Percentiles rank a stretch among this genome's conserved stretches.
Conservation (phyloP, 2,888 invertebrate genomes). For the Phaedon cochleariae region DNA sequence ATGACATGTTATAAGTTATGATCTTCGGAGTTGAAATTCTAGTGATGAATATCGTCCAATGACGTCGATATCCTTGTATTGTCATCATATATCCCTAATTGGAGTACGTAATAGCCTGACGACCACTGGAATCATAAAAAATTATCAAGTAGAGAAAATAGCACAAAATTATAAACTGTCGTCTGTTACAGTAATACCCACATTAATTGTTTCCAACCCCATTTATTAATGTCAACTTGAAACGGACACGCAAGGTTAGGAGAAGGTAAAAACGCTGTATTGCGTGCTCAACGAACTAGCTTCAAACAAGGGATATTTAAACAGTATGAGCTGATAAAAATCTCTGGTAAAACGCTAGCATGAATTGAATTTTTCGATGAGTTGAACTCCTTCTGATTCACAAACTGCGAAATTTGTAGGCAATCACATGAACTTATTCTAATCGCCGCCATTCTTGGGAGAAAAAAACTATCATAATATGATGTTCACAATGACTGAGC, state of each 20-base stretch:
- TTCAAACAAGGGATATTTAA: slow-evolving; percentile 7
- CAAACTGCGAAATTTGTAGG: no score
- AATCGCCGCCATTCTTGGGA: no score
- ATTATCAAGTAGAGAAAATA: background rate
- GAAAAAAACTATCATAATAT: no score
- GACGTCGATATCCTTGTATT: no score
- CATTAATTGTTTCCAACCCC: slow-evolving; percentile 25
- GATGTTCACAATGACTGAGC: no score
- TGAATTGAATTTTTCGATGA: background rate
- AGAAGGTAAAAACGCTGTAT: slow-evolving; percentile 20
- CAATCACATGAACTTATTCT: no score
- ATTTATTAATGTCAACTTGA: slow-evolving; percentile 29
- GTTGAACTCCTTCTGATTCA: no score
- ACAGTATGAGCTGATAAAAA: background rate
- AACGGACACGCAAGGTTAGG: slow-evolving; percentile 21
- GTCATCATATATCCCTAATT: no score
- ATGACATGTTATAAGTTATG: no score
- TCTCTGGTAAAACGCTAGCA: background rate
- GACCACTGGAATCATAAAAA: background rate
- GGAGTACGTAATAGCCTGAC: no score
- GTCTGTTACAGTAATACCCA: slow-evolving; percentile 4
- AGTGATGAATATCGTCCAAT: no score
- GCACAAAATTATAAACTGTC: background rate
- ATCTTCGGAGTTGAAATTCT: no score
- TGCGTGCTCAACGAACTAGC: slow-evolving; percentile 15